Base-by-base conservation (phyloP, 2,113 vertebrate genomes). In the Puffinus mauretanicus region DNA sequence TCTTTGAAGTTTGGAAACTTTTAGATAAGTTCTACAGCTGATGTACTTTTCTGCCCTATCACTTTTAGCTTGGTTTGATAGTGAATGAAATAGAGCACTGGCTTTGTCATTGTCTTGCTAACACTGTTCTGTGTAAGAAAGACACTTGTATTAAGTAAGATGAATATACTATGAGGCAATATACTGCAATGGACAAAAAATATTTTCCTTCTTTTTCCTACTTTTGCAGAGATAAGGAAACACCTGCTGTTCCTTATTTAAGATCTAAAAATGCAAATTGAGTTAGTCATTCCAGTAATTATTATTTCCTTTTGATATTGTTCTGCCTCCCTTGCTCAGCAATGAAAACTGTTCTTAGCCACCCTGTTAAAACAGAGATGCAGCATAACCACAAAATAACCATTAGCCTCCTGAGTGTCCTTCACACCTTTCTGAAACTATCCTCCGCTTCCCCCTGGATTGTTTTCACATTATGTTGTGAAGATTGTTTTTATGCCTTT, bases 201-300 rank as follows among this genome's bases (percentile, higher is more conserved):
- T 17, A 26, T 62, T 93, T 90, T 66, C 60, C 46, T 76, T 66
- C 18, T 76, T 88, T 77, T 58, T 73, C 69, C 40, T 82, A 20
- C 30, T 91, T 94, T 75, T 87, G 25, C 19, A 20, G 40, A 15
- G n/a, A 80, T 88, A 86, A 91, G n/a, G 10, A 20, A 87, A 86
- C 67, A 78, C 91, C 76, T 78, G 19, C 62, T 79, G 85, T 70
- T 92, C n/a, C 78, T 90, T 86, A 81, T 94, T 89, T 93, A 72
- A 89, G 64, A 73, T 47, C 26, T 47, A 73, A 77, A 94, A 92
- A 70, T 58, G 62, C 66, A 92, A 90, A 86, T 58, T 66, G 88
- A 69, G 76, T 86, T 96, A 96, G 95, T 96, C 79, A 60, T 54
- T 80, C 32, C 54, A 62, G 51, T 88, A 92, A 88, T 95, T 92